These are phyloP conservation scores for Drosophila neocordata DNA, from an alignment of 1,140 invertebrate species.

Conservation along the genomic window DNA sequence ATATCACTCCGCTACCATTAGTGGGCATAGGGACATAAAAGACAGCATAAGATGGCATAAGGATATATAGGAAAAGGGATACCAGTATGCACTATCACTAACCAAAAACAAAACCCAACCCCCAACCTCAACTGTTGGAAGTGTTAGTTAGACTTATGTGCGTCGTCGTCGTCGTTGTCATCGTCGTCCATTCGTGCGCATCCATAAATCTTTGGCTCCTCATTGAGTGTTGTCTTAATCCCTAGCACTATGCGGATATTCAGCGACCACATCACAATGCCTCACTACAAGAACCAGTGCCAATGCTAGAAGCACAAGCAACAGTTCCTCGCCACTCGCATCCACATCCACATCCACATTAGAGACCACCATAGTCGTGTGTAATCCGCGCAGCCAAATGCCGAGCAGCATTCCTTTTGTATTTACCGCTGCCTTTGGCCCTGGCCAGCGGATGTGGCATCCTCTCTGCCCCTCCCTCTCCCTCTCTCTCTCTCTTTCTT, in stretches of 20 bases:
- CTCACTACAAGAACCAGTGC: not conserved
- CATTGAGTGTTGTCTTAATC: constrained; percentile 20
- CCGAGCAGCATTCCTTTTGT: not conserved
- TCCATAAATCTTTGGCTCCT: constrained; percentile 29
- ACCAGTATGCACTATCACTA: not conserved
- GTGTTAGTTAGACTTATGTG: not conserved
- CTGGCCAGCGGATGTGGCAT: constrained; percentile 10
- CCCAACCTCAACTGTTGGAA: no score
- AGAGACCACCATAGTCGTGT: not conserved
- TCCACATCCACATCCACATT: not conserved
- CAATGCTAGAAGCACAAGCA: not conserved
- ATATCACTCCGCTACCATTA: constrained; percentile 19
- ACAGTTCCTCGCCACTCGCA: no score
- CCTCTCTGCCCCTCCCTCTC: not conserved
- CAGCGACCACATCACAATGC: constrained; percentile 4
- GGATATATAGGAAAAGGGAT: not conserved
- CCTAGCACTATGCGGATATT: constrained; percentile 14
- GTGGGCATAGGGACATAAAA: not conserved
- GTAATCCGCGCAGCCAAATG: constrained; percentile 8
- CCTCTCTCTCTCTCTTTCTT: no score
- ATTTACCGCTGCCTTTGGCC: constrained; percentile 11
- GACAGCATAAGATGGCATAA: no score
- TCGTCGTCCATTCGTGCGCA: constrained; percentile 11
- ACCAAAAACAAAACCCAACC: not conserved
- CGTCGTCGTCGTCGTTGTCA: not conserved